phyloP scores from a whole-genome alignment of 2,888 invertebrate genomes.

The Gandaritis pyraliata region DNA sequence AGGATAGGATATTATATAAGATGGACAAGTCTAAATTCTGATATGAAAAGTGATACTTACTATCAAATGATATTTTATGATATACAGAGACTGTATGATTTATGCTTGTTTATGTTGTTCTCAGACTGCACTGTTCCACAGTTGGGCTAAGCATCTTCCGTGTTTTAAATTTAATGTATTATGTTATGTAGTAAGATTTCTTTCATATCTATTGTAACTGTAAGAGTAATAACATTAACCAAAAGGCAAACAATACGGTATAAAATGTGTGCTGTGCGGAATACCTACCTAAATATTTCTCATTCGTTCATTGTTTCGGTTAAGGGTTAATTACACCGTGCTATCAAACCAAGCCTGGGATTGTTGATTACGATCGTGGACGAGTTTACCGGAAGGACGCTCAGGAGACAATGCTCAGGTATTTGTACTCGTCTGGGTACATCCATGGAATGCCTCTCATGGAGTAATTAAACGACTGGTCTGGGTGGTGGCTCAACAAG shows the following conservation, averaged over 20 bases:
- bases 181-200: constrained; percentile 17
- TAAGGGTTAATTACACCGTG: constrained; percentile 42
- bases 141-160: no score
- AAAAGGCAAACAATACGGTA: constrained; percentile 27
- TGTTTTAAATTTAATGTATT: constrained; percentile 5
- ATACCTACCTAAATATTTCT: constrained; percentile 34
- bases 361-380: constrained; percentile 62
- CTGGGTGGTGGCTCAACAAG: constrained; percentile 50
- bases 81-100: constrained; percentile 22
- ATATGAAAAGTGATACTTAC: constrained; percentile 23
- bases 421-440: constrained; percentile 54
- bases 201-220: constrained; percentile 25
- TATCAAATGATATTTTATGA: constrained; percentile 26
- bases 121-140: no score
- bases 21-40: constrained; percentile 19
- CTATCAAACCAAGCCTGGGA: constrained; percentile 49
- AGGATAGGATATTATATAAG: no score
- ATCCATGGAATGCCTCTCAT: constrained; percentile 65
- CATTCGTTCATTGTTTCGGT: constrained; percentile 41
- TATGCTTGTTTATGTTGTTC: constrained; percentile 14
- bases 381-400: constrained; percentile 66
- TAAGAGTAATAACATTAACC: constrained; percentile 10
- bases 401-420: constrained; percentile 65
- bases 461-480: constrained; percentile 74
- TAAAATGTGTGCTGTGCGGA: constrained; percentile 22